Evolutionary conservation across 2,888 invertebrate species (phyloP), one percentile per base, ranked within the genome.

Genomic region (Aromia moschata): DNA sequence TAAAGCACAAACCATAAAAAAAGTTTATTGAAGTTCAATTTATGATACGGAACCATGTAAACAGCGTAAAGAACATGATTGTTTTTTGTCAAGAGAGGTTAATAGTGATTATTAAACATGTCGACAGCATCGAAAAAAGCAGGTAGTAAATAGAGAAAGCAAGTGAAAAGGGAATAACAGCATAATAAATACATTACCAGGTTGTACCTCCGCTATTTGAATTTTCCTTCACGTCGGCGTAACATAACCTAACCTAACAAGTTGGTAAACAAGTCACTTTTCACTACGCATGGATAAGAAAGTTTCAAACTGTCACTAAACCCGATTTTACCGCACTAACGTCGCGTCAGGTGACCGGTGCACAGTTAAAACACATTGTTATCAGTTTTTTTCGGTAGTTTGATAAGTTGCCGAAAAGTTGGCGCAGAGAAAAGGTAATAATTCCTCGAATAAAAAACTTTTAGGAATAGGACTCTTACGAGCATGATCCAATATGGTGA

Each of bases 401-500:
- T 73, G 55, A 68, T 70, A 74, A 77, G 70, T 75, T 77, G 60
- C 40, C 49, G 60, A 73, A 74, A 33, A 76, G 76, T 75, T 77
- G 75, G 66, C 67, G 69, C 65, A 67, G 72, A 73, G 73, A 77
- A 72, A 70, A 71, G 71, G 69, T 70, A 68, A 71, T 71, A 70
- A 69, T 72, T 75, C 61, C 74, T 73, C 76, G 75, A 74, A 71
- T 69, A 74, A 74, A 68, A 78, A 77, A 75, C 70, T 77, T 78
- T 77, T 74, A 68, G 73, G 72, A 57, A 55, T 60, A 70, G 73
- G 73, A 71, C 74, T 68, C 73, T 75, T 71, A 73, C 74, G 76
- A 70, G 76, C 77, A 77, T 76, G 76, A 75, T 75, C 77, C 77
- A 74, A 75, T 76, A 76, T 76, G 74, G 76, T 67, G 65, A 64